phyloP scores from a whole-genome alignment of 2,113 vertebrate species.

The Nothobranchius kuhntae region DNA sequence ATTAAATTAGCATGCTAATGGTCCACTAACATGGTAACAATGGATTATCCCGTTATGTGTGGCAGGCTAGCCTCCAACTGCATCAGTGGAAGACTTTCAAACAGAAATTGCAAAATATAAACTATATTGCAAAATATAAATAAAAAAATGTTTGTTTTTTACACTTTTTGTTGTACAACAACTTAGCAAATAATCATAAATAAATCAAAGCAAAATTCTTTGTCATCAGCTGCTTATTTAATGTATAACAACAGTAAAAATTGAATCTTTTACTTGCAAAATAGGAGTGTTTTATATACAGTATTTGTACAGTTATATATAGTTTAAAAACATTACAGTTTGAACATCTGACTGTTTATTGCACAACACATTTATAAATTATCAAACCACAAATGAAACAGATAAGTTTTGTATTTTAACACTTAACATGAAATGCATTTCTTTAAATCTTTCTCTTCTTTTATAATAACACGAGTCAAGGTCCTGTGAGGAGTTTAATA shows the following conservation, averaged over 20 bases:
- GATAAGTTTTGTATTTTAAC: conserved; percentile 59
- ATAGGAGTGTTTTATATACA: conserved; percentile 99
- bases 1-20: conserved; percentile 47
- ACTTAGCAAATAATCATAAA: not conserved
- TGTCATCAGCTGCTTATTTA: conserved; percentile 94
- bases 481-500: conserved; percentile 45
- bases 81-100: conserved; percentile 5
- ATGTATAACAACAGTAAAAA: conserved; percentile 99
- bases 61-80: conserved; percentile 18
- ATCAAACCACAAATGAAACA: conserved; percentile 82
- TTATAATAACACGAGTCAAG: conserved; percentile 45
- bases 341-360: conserved; percentile 79
- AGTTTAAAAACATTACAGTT: conserved; percentile 88
- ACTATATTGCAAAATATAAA: not conserved
- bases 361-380: conserved; percentile 93
- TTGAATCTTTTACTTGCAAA: conserved; percentile 97
- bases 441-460: conserved; percentile 18
- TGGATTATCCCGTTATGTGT: conserved; percentile 35
- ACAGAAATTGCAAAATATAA: not conserved
- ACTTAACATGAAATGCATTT: conserved; percentile 61
- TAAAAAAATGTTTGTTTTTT: no score
- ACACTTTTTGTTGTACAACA: not conserved
- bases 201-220: conserved; percentile 30
- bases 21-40: conserved; percentile 32
- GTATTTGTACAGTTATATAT: conserved; percentile 97